Percentiles rank a stretch among this genome's conserved stretches.
Evolutionary conservation across 1,140 invertebrate genomes (phyloP).

Genomic region (Pseudomyrmex cubaensis): DNA sequence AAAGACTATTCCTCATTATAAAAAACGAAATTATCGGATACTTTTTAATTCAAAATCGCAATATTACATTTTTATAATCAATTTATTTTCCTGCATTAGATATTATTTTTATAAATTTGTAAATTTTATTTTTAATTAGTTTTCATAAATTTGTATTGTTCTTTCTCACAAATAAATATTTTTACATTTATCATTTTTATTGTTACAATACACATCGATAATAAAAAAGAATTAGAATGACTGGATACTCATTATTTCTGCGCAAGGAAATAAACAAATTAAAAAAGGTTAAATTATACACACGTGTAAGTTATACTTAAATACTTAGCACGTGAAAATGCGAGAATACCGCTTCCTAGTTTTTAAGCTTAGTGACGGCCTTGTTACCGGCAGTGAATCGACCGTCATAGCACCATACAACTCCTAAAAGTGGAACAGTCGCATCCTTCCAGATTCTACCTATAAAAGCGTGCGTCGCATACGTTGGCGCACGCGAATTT

Average conservation of each 20-base stretch:
- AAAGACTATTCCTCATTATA: no score
- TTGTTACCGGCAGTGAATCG: slow-evolving; percentile 71
- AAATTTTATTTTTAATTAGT: no score
- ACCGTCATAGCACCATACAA: slow-evolving; percentile 73
- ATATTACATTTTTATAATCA: no score
- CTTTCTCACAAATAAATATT: no score
- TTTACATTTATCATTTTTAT: no score
- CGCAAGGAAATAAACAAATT: slow-evolving; percentile 2
- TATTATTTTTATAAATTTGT: no score
- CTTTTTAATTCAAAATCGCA: no score
- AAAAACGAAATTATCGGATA: no score
- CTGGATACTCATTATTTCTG: neutral
- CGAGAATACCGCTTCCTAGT: slow-evolving; percentile 72
- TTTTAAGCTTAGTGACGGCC: slow-evolving; percentile 76
- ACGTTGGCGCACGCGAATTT: slow-evolving; percentile 78
- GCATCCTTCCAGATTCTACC: slow-evolving; percentile 82
- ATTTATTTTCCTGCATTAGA: no score
- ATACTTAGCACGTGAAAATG: neutral
- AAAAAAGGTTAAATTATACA: neutral
- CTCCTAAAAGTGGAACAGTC: slow-evolving; percentile 81
- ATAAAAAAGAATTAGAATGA: slow-evolving; percentile 16
- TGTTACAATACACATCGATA: no score
- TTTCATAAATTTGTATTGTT: no score
- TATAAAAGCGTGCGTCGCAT: slow-evolving; percentile 76
- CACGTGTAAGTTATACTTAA: no score